Conservation (phyloP, 2,888 invertebrate genomes). For the Eucera pruinosa region DNA sequence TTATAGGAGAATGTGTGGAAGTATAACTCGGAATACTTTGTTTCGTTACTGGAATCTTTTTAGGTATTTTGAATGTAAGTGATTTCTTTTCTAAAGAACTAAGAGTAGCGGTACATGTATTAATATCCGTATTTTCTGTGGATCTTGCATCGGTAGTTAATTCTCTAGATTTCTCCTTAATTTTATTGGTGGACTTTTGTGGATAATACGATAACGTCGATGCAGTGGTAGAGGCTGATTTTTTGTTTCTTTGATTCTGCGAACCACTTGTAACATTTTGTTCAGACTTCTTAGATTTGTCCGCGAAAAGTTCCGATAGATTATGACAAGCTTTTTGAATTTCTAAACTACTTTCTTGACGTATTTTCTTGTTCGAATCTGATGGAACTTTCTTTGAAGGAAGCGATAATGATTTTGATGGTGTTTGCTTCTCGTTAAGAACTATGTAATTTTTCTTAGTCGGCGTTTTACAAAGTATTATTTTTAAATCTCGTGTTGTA, state of each 20-base stretch:
- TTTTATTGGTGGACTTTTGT: not conserved
- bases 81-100: not conserved
- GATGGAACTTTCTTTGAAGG: no score
- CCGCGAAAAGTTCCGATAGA: not conserved
- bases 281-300: not conserved
- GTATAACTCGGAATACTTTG: not conserved
- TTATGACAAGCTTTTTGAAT: not conserved
- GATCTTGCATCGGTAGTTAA: not conserved
- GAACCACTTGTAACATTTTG: not conserved
- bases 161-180: not conserved
- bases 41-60: not conserved
- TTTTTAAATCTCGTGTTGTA: not conserved
- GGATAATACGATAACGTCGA: not conserved
- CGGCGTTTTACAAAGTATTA: not conserved
- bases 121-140: not conserved
- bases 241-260: no score
- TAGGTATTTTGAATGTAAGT: not conserved
- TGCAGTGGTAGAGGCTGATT: not conserved
- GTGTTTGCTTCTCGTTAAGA: not conserved
- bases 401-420: not conserved
- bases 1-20: not conserved
- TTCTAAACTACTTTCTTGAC: not conserved
- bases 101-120: not conserved
- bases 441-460: not conserved
- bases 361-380: not conserved